Conservation (phyloP, 2,888 invertebrate genomes). For the Tipula unca region DNA sequence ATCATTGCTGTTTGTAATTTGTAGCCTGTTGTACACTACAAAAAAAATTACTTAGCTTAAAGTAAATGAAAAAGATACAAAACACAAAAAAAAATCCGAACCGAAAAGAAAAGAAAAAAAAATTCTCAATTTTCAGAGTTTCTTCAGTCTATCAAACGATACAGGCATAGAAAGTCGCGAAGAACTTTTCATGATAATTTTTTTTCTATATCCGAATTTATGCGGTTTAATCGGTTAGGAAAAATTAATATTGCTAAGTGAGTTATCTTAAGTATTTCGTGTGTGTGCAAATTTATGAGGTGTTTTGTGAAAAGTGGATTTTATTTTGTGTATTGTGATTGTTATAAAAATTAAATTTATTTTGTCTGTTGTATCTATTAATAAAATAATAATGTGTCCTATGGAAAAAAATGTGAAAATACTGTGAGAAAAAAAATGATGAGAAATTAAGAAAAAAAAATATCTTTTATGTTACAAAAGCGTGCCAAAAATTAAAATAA, state of each 20-base stretch:
- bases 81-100: background rate
- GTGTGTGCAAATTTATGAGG: background rate
- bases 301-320: background rate
- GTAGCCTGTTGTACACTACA: background rate
- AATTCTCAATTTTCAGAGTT: constrained; percentile 14
- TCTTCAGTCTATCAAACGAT: background rate
- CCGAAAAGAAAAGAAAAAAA: background rate
- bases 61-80: constrained; percentile 1
- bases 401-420: background rate
- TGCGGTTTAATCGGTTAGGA: background rate
- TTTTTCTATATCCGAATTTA: background rate
- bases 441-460: background rate
- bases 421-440: background rate
- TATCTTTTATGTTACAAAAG: background rate
- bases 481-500: background rate
- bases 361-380: background rate
- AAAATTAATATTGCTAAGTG: background rate
- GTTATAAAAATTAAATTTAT: background rate
- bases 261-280: background rate
- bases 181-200: background rate
- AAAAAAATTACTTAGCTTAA: background rate
- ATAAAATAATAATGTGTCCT: background rate
- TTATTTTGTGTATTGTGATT: background rate
- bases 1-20: background rate
- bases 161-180: background rate